Evolutionary conservation across 2,888 invertebrate species (phyloP).

Genomic region (Rhagonycha fulva): DNA sequence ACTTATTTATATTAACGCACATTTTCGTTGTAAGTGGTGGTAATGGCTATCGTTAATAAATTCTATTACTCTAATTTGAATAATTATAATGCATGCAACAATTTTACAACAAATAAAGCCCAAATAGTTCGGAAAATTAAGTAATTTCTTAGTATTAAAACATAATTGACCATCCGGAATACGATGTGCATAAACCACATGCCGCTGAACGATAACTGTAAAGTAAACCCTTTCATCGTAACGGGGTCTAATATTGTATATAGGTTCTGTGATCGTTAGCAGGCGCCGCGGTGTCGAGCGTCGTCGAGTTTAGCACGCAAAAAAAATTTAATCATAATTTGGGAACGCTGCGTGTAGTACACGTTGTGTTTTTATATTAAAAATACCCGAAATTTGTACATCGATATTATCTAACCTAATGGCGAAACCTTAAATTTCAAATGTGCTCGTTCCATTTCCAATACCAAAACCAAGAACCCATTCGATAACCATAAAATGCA

Average conservation of each 20-base stretch:
- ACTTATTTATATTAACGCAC: neutral
- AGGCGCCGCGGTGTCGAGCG: slow-evolving; percentile 41
- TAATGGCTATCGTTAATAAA: neutral
- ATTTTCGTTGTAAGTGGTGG: neutral
- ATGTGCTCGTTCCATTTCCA: neutral
- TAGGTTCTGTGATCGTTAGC: slow-evolving; percentile 29
- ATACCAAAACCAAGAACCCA: neutral
- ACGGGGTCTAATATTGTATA: slow-evolving; percentile 28
- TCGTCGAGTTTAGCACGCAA: slow-evolving; percentile 29
- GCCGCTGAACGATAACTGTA: slow-evolving; percentile 29
- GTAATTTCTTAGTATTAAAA: neutral
- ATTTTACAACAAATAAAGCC: neutral
- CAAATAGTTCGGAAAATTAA: neutral
- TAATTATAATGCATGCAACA: neutral
- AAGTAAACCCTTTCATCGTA: slow-evolving; percentile 34
- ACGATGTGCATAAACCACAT: slow-evolving; percentile 24
- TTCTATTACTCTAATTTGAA: neutral
- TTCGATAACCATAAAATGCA: neutral
- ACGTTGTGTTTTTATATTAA: neutral
- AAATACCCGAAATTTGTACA: neutral
- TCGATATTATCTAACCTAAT: neutral
- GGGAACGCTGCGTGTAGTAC: neutral
- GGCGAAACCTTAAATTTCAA: neutral
- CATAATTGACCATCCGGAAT: neutral
- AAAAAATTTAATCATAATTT: neutral